phyloP scores from a whole-genome alignment of 2,113 vertebrate genomes.

The Antechinus flavipes region DNA sequence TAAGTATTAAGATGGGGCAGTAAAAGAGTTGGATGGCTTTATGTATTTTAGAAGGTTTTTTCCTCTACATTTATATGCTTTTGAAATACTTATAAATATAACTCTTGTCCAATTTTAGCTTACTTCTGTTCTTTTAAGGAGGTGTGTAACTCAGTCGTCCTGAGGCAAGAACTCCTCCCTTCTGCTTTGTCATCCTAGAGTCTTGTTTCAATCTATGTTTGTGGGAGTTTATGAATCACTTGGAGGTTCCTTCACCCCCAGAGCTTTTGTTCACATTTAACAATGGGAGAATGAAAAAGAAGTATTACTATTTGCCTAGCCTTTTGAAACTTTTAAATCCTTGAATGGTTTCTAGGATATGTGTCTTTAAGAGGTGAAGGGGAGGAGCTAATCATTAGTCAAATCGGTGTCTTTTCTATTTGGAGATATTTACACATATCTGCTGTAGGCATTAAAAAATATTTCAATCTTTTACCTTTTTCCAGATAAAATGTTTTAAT shows the following conservation, averaged over 20 bases:
- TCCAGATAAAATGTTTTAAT: constrained; percentile 60
- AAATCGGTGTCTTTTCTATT: not conserved
- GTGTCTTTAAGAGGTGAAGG: not conserved
- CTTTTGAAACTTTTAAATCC: not conserved
- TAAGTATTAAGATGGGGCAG: not conserved
- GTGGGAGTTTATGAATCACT: constrained; percentile 33
- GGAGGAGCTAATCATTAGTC: not conserved
- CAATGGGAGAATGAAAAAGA: not conserved
- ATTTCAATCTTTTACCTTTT: constrained; percentile 14
- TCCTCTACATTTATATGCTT: not conserved
- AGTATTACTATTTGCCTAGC: not conserved
- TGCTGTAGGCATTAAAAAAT: constrained; percentile 7
- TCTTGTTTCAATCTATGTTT: constrained; percentile 22
- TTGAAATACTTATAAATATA: not conserved
- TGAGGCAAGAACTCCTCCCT: constrained; percentile 26
- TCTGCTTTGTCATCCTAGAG: constrained; percentile 5
- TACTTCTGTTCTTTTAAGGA: constrained; percentile 9
- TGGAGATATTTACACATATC: not conserved
- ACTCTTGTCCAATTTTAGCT: not conserved
- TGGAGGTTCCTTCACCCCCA: not conserved
- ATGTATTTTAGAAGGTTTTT: not conserved
- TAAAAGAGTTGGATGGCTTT: not conserved
- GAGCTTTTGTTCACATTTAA: not conserved
- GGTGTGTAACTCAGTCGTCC: not conserved
- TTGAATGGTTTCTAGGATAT: not conserved